These are phyloP conservation scores for Megaceryle alcyon DNA, from an alignment of 2,797 vertebrate genomes.

Conservation along the genomic window DNA sequence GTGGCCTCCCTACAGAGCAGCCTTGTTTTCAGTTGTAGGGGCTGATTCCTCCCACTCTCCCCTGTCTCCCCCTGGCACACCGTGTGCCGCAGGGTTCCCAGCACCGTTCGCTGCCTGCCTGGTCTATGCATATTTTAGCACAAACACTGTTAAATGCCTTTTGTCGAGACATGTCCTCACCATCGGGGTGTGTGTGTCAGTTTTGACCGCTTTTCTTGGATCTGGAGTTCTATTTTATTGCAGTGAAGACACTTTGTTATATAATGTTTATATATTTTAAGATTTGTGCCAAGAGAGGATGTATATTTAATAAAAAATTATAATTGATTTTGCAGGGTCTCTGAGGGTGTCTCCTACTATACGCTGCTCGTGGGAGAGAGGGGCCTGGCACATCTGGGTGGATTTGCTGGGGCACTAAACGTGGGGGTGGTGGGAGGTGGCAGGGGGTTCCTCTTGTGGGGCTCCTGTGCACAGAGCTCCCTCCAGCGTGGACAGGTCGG, in stretches of 20 bases:
- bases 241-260: conserved; percentile 79
- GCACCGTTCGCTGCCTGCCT: not conserved
- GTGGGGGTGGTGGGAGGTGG: not conserved
- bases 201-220: conserved; percentile 27
- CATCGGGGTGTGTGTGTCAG: not conserved
- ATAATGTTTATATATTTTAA: conserved; percentile 82
- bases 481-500: not conserved
- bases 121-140: conserved; percentile 40
- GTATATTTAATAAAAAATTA: conserved; percentile 84
- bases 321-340: not conserved
- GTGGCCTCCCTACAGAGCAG: not conserved
- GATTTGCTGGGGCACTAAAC: rapidly evolving
- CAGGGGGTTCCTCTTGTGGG: not conserved
- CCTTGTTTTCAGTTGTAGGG: not conserved
- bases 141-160: conserved; percentile 59
- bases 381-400: rapidly evolving
- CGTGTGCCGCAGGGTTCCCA: not conserved
- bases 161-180: not conserved
- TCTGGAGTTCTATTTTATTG: conserved; percentile 78
- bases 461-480: rapidly evolving
- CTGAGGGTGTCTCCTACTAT: rapidly evolving
- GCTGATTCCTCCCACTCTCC: not conserved
- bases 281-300: conserved; percentile 81
- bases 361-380: rapidly evolving
- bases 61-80: rapidly evolving